Evolutionary conservation across 2,888 invertebrate species (phyloP), one percentile per base, ranked within the genome.

Genomic region (Chelonus formosanus): DNA sequence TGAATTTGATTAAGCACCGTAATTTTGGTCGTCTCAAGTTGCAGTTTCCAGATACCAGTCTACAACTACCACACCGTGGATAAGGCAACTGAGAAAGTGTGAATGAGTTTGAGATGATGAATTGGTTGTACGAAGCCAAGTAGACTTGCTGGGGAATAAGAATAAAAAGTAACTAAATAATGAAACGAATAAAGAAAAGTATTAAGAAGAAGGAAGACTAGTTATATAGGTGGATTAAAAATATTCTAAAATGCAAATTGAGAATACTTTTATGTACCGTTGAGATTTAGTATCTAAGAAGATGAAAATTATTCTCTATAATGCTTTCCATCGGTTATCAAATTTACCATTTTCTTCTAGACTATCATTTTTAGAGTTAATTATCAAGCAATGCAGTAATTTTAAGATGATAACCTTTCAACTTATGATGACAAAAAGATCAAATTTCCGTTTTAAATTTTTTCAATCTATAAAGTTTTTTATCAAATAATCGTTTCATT

Each of bases 161-260:
- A 60, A 47, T 34, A 35, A 56, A 50, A 56, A 61, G 52, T 36
- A n/a, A 32, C 31, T 10, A 54, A 40, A 35, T 53, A 53, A 59
- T 3, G 5, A 55, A 4, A 59, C 6, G 36, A 48, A 61, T 40
- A 61, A 66, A 52, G 31, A 52, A 48, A 56, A 10, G 48, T 20
- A 48, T 48, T 48, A 48, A 48, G 48, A 40, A 48, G 8, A 35
- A 35, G 8, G 45, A 35, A 5, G 5, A 44, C 31, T 6, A 6
- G 5, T 7, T 10, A 47, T 54, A n/a, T 36, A 10, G 54, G 59
- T 20, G 67, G 69, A 68, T 67, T 69, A 67, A 69, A 69, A 65
- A 65, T 66, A 55, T 69, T 69, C 67, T 61, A 69, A 66, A 69
- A 68, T 71, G 68, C 68, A 71, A 70, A 71, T 69, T 65, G 63